Base-by-base conservation (phyloP, 2,888 invertebrate genomes). In the Mamestra brassicae region DNA sequence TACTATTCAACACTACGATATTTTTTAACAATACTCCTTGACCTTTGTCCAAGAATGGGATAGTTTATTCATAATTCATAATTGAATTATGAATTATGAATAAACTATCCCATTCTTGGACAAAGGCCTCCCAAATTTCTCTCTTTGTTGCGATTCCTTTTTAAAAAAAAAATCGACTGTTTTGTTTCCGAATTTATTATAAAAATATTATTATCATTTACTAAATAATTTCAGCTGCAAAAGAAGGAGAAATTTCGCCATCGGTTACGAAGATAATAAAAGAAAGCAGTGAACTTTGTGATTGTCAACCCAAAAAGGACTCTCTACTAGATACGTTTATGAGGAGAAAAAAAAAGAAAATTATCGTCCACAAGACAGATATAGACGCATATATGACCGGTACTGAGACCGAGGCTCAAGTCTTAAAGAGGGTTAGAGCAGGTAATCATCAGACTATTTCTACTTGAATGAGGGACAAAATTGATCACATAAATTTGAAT, bases 221-320 rank as follows among this genome's bases (percentile, higher is more conserved):
- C 36, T 6, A 36, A 38, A 66, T 47, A 2, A 52, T 85, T 82
- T 26, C 68, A 85, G 85, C 85, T 62, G 85, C 55, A 42, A 82
- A 76, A 34, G 15, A 61, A n/a, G 78, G 83, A 47, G 68, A 81
- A 60, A 60, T 81, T 54, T 77, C 81, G 2, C 71, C 71, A 47
- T 81, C 85, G 0, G 65, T 81, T 0, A 69, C 81, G 26, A 66
- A 76, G 42, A 57, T 81, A 13, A 60, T 81, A n/a, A 76, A 38
- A 26, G 50, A 55, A 68, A 36, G 62, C 15, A 64, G 61, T 65
- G 38, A 55, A 34, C 58, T 61, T 17, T 66, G 80, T 62, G 62
- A 62, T 45, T 84, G 74, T 36, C 38, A 62, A 15, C 17, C 10
- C 34, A 62, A 68, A 58, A 69, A 66, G 26, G 34, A 36, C n/a